Percentiles rank a stretch among this genome's conserved stretches.
These are phyloP conservation scores for Phortica okadai DNA, from an alignment of 2,888 invertebrate genomes.

Conservation along the genomic window DNA sequence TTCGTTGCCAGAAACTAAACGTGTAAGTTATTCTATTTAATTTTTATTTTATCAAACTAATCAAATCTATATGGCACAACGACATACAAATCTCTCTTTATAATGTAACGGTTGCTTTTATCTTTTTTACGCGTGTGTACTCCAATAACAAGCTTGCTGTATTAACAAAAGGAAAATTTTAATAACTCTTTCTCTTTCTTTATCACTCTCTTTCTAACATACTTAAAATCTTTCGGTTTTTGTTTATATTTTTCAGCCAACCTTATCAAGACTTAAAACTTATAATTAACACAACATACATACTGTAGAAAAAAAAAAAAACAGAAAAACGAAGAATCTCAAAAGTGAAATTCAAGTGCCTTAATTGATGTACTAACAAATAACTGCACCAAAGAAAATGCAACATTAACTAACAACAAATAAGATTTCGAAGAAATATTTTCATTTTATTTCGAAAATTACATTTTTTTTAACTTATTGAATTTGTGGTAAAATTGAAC, in stretches of 20 bases:
- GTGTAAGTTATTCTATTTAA: slow-evolving; percentile 48
- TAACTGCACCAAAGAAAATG: not conserved
- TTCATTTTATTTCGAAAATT: not conserved
- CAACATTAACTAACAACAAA: not conserved
- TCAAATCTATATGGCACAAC: no score
- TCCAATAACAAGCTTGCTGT: not conserved
- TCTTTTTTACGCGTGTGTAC: no score
- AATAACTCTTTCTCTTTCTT: not conserved
- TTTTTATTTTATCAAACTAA: no score
- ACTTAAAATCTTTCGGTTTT: not conserved
- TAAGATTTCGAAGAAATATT: not conserved
- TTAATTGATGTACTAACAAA: not conserved
- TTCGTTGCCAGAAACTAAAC: slow-evolving; percentile 38
- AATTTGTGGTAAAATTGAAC: not conserved
- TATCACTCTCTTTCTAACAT: not conserved
- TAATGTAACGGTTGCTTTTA: no score
- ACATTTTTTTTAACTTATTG: not conserved
- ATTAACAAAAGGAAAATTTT: not conserved
- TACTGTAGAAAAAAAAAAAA: not conserved
- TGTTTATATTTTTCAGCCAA: not conserved
- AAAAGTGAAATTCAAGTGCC: slow-evolving; percentile 1
- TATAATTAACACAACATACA: not conserved
- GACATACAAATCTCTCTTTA: no score
- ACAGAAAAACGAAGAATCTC: not conserved
- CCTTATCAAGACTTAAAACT: not conserved